Conservation (phyloP, 2,888 invertebrate genomes). For the Dichetophora obliterata region DNA sequence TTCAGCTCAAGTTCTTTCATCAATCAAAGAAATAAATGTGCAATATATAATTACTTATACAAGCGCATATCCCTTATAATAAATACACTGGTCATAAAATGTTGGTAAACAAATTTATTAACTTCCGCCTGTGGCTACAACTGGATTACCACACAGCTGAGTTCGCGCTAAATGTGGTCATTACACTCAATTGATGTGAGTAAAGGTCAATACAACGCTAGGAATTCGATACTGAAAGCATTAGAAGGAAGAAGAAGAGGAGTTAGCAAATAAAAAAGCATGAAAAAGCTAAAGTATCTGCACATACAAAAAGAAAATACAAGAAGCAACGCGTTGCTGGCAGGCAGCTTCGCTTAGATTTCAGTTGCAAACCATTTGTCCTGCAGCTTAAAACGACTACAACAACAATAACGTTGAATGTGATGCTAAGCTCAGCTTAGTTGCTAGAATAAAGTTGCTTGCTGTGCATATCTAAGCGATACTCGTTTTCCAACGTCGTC, state of each 20-base stretch:
- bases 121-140: neutral
- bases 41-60: too few relatives aligned
- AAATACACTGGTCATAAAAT: too few relatives aligned
- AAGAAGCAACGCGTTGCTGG: neutral
- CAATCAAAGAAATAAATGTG: too few relatives aligned
- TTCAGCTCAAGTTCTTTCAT: too few relatives aligned
- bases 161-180: constrained; percentile 20
- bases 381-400: neutral
- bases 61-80: too few relatives aligned
- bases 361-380: constrained; percentile 14
- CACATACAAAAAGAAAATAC: neutral
- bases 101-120: neutral
- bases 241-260: neutral
- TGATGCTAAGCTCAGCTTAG: neutral
- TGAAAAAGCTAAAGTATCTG: neutral
- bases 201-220: constrained; percentile 57
- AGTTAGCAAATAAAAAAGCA: constrained; percentile 5
- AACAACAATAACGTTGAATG: constrained; percentile 14
- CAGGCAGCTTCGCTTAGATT: constrained; percentile 28
- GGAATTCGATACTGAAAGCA: constrained; percentile 52
- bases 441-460: neutral
- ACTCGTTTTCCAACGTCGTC: constrained; percentile 8
- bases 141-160: neutral
- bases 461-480: constrained; percentile 8
- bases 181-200: constrained; percentile 33